phyloP scores from a whole-genome alignment of 2,797 vertebrate genomes.

The Channa striata region DNA sequence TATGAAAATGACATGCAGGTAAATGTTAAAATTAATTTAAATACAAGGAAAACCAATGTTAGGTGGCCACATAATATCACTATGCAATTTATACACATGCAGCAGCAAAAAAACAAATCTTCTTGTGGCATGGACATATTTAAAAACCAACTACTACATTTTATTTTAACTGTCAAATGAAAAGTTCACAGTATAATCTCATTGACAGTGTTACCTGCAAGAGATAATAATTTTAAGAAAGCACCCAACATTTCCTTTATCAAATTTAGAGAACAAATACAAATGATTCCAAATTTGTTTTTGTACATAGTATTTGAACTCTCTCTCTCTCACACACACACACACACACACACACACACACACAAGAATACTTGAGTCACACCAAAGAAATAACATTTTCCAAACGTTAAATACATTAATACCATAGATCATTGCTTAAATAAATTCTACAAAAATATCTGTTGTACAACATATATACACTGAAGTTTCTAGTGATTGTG shows the following conservation, averaged over 20 bases:
- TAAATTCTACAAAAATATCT: constrained; percentile 95
- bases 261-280: constrained; percentile 40
- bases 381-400: constrained; percentile 80
- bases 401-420: constrained; percentile 87
- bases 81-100: constrained; percentile 31
- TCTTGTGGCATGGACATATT: constrained; percentile 16
- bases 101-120: constrained; percentile 24
- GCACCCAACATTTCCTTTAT: constrained; percentile 48
- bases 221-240: constrained; percentile 53
- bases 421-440: constrained; percentile 93
- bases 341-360: constrained; percentile 57
- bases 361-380: constrained; percentile 61
- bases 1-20: constrained; percentile 7
- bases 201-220: constrained; percentile 46
- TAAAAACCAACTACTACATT: constrained; percentile 49
- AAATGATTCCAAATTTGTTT: constrained; percentile 44
- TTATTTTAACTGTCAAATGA: constrained; percentile 53
- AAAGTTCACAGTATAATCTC: constrained; percentile 71
- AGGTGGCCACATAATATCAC: constrained; percentile 8
- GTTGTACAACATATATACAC: constrained; percentile 96
- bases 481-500: constrained; percentile 66
- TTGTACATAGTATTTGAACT: constrained; percentile 43
- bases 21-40: constrained; percentile 1
- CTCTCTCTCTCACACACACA: constrained; percentile 49
- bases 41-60: constrained; percentile 20